A percentile compares a stretch with the other conserved stretches of the same genome.
Conservation (phyloP, 2,797 vertebrate genomes). For the Silurus aristotelis region DNA sequence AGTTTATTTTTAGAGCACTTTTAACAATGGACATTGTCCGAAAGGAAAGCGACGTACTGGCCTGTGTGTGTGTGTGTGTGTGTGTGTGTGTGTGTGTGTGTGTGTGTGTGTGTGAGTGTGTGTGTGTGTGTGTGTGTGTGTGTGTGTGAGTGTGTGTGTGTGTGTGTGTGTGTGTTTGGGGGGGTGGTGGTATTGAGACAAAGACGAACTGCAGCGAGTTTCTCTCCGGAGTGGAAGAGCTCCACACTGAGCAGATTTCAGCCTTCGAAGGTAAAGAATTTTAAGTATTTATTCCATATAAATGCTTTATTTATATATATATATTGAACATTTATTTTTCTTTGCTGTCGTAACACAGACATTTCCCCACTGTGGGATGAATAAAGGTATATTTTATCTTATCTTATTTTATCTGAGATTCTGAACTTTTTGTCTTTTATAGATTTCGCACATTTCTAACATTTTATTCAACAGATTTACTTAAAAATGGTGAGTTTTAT, state of each 20-base stretch:
- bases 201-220: neutral
- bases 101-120: neutral
- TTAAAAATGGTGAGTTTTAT: neutral
- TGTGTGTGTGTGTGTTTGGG: no score
- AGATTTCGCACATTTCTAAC: neutral
- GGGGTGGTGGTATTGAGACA: neutral
- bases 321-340: no score
- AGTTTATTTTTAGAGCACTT: no score
- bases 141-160: neutral
- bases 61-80: neutral
- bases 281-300: neutral
- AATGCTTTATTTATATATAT: no score
- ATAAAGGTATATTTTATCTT: no score
- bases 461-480: neutral
- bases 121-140: no score
- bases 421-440: neutral
- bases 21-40: no score
- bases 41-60: neutral
- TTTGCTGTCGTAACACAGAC: no score
- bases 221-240: neutral
- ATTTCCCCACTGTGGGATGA: no score
- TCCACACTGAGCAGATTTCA: neutral
- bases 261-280: conserved; percentile 2
- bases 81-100: no score
- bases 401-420: no score